Base-by-base conservation (phyloP, 2,113 vertebrate species). In the Eleginops maclovinus region DNA sequence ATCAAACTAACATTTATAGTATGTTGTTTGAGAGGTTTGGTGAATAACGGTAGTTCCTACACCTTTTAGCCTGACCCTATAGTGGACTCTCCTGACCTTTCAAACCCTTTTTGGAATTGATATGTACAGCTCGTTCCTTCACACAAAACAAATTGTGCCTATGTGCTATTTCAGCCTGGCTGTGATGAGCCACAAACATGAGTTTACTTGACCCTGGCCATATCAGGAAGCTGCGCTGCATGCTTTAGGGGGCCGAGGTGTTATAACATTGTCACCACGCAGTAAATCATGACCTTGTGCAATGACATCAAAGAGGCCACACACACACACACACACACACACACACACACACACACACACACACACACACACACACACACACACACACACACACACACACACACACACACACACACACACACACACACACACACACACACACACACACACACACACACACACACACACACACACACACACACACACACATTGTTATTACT, bases 181-280 rank as follows among this genome's bases (percentile, higher is more conserved):
- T 78, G 75, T 47, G 69, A 86, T 74, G 82, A 75, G 72, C 80
- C 67, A 64, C 67, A 46, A 71, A 66, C 58, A 60, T 69, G 40
- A 72, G 74, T 88, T 85, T 59, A 72, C 67, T 69, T 89, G 85
- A 92, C 82, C 68, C 75, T 1, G 61, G 66, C 80, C 65, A 79
- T 88, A 85, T 87, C 79, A 56, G 84, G 82, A 83, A 15, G 15
- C 70, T 12, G 44, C 14, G 46, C 63, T 41, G 72, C 77, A 55
- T 64, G 72, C 54, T 72, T 24, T 64, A 51, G 55, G 14, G 41
- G 84, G 31, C 65, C 13, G 26, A 66, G 47, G 75, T 84, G 83
- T 77, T 82, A 66, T 82, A 81, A 87, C 70, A 67, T 63, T 92
- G 89, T 87, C 91, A 83, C 76, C 75, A 80, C 21, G 44, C 76